Base-by-base conservation (phyloP, 2,888 invertebrate genomes). In the Acleris laterana region DNA sequence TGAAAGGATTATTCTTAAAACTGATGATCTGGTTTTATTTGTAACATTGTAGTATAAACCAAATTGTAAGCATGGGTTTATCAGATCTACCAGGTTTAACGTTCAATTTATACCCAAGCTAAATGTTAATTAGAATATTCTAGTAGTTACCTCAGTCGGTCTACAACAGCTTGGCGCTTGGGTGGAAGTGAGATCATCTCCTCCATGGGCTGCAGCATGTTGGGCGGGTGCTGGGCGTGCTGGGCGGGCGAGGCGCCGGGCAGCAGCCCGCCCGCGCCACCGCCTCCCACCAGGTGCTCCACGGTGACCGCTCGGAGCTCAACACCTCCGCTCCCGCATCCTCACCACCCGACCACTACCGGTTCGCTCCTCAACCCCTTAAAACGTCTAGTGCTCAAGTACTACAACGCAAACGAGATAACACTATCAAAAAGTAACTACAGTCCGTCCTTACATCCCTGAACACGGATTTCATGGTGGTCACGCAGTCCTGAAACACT, bases 131-230 rank as follows among this genome's bases (percentile, higher is more conserved):
- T 1, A 2, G 3, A 17, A 46, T 7, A 17, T 25, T 22, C 5
- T n/a, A 9, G 25, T 22, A 70, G 85, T 83, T 77, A 95, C 95
- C 94, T 93, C 63, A 97, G 92, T 72, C 97, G 95, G 86, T 98
- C 98, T 78, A 98, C 96, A 82, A 97, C 96, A 81, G 97, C 97
- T 88, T 97, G 97, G 73, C 95, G 93, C 87, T 97, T 97, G 49
- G 97, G 95, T 79, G 96, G 95, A 82, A 96, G 93, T 38, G 38
- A 38, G 80, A 96, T 96, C 90, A 96, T 96, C 78, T 94, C 90
- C 81, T 93, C 93, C 90, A 94, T 94, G 77, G 94, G 93, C 82
- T 94, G 94, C 82, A 94, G 93, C 92, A 94, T 93, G 90, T 93
- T 95, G 80, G 94, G 95, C 85, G 94, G 95, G 74, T 94, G 93